A percentile compares a stretch with the other conserved stretches of the same genome.
phyloP scores from a whole-genome alignment of 2,888 invertebrate species.

The Cartodere bifasciata region DNA sequence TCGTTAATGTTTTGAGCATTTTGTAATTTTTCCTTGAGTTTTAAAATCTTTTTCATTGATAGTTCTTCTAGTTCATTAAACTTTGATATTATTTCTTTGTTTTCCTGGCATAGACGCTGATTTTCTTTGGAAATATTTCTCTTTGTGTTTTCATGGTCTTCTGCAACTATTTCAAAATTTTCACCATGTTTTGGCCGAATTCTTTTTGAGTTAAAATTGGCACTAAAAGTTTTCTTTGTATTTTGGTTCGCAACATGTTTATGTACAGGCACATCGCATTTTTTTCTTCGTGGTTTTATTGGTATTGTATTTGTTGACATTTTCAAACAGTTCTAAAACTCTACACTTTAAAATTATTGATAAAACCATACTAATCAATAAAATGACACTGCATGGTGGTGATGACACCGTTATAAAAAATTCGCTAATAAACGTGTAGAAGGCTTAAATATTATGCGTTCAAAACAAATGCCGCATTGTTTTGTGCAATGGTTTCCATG shows the following conservation, averaged over 20 bases:
- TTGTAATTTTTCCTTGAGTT: conserved; percentile 48
- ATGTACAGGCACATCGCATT: conserved; percentile 28
- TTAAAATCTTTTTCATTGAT: conserved; percentile 46
- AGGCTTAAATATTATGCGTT: too few species aligned
- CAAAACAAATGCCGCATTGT: too few species aligned
- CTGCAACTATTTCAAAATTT: conserved; percentile 13
- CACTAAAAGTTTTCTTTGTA: conserved; percentile 21
- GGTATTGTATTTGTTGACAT: conserved; percentile 15
- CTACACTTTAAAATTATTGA: neutral
- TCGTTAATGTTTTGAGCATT: conserved; percentile 47
- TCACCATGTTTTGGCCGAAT: conserved; percentile 7
- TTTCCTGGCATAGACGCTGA: conserved; percentile 39
- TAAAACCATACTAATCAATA: too few species aligned
- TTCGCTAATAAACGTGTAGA: too few species aligned
- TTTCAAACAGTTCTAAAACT: neutral
- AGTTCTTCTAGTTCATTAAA: conserved; percentile 36
- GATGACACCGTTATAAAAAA: too few species aligned
- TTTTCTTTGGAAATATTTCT: conserved; percentile 38
- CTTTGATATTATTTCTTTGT: conserved; percentile 39
- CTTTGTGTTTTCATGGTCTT: conserved; percentile 17
- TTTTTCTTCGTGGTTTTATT: conserved; percentile 23
- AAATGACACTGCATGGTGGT: too few species aligned
- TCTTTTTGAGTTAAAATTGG: conserved; percentile 25
- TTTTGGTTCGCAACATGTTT: conserved; percentile 12
- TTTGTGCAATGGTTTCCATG: too few species aligned